Conservation (phyloP, 1,140 invertebrate genomes). For the Sarcophaga bullata region DNA sequence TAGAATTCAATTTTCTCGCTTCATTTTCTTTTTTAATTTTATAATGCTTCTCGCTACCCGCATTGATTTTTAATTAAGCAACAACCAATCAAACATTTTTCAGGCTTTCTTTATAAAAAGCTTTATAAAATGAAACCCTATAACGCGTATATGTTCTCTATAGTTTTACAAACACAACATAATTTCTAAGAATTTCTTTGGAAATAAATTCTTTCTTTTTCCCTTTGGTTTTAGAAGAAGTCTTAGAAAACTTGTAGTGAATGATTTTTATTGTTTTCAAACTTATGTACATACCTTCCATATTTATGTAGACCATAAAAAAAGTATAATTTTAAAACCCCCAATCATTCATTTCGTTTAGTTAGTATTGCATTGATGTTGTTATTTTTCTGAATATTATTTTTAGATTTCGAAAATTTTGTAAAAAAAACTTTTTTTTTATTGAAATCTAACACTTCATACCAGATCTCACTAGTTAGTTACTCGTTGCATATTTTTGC, state of each 20-base stretch:
- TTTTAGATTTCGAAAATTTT: too few relatives aligned
- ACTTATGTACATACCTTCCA: background rate
- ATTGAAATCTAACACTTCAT: background rate
- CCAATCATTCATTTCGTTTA: background rate
- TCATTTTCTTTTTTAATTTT: too few relatives aligned
- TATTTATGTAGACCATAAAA: background rate
- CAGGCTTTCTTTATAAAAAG: background rate
- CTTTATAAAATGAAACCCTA: background rate
- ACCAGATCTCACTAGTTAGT: background rate
- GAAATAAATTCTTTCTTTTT: background rate
- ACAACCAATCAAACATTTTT: too few relatives aligned
- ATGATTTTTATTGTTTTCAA: background rate
- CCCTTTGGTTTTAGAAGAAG: background rate
- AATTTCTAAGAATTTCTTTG: background rate
- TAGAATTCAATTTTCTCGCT: too few relatives aligned
- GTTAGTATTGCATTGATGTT: too few relatives aligned
- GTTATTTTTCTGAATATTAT: too few relatives aligned
- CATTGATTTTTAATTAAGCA: slow-evolving; percentile 11
- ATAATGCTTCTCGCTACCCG: background rate
- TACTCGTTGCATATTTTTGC: background rate
- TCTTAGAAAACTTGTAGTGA: background rate
- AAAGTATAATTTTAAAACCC: background rate
- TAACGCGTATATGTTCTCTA: background rate
- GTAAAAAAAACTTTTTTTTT: background rate
- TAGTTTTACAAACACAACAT: background rate